Conservation (phyloP, 2,888 invertebrate genomes). For the Thymelicus sylvestris region DNA sequence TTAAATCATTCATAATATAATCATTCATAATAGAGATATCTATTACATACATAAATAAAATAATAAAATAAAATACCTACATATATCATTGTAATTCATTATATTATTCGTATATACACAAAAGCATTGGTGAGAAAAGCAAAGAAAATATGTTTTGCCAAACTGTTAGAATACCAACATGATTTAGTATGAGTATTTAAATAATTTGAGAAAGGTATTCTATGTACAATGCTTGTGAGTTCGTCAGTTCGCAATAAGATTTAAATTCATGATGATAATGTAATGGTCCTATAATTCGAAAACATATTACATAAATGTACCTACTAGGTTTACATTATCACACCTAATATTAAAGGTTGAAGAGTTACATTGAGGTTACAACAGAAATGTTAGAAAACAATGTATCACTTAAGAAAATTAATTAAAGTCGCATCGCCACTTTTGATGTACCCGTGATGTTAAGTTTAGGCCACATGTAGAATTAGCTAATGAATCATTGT, state of each 20-base stretch:
- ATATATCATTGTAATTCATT: too few relatives aligned
- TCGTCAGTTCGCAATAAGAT: background rate
- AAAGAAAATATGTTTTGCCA: background rate
- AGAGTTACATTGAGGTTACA: background rate
- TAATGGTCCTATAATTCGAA: background rate
- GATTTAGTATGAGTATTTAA: slow-evolving; percentile 4
- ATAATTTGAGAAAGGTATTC: background rate
- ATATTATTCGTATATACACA: slow-evolving; percentile 4
- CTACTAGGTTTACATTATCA: background rate
- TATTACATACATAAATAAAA: slow-evolving; percentile 1
- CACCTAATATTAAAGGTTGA: background rate
- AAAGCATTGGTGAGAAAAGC: slow-evolving; percentile 8
- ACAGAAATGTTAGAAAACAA: too few relatives aligned
- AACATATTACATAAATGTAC: background rate
- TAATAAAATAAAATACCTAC: too few relatives aligned
- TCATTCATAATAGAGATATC: slow-evolving; percentile 1
- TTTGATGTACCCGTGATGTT: too few relatives aligned
- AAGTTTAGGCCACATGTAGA: too few relatives aligned
- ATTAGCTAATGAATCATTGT: too few relatives aligned
- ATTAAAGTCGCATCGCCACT: too few relatives aligned
- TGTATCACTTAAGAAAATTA: too few relatives aligned
- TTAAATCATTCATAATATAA: slow-evolving; percentile 9
- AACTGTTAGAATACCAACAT: background rate
- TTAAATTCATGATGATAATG: background rate
- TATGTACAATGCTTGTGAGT: background rate